Evolutionary conservation across 1,140 invertebrate species (phyloP), one percentile per base, ranked within the genome.

Genomic region (Neotoxoptera formosana): DNA sequence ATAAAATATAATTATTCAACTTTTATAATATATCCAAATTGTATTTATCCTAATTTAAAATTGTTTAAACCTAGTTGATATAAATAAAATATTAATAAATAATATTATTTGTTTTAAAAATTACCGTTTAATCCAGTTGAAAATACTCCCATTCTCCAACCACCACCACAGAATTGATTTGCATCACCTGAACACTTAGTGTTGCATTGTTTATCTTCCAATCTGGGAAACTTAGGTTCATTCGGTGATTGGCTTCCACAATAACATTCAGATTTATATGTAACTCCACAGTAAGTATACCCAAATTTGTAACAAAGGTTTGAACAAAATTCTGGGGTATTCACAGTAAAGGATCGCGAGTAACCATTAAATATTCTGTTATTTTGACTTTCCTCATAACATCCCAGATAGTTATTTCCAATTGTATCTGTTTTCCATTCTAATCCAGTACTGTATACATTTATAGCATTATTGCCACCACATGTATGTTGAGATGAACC

Each of bases 181-280:
- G 84, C 25, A 56, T 94, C 94, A 9, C 94, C 94, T 4, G 93
- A 90, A 89, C 94, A 94, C 88, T 94, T 93, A 8, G 87, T 84
- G 47, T 93, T 89, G 41, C 94, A 94, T 34, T 94, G 93, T 25
- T 60, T 93, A 25, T 94, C 93, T 41, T 93, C 91, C n/a, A 60
- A 41, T 41, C 76, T 76, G 1, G 91, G 41, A 83, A 93, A 93
- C 23, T 21, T 48, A 23, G 92, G 67, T 36, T 89, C 90, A 25
- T 91, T 92, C n/a, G 93, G 93, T 30, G 93, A 87, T 45, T 88
- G 47, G 25, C 36, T 86, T 51, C 76, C 93, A 90, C 94, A 94
- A 84, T 94, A 94, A 94, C 94, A 94, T 93, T 94, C 94, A n/a
- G 34, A 67, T 91, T 60, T 93, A 47, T 93, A 91, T 21, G 93